Evolutionary conservation across 2,797 vertebrate genomes (phyloP), one percentile per base, ranked within the genome.

Genomic region (Glossophaga mutica): DNA sequence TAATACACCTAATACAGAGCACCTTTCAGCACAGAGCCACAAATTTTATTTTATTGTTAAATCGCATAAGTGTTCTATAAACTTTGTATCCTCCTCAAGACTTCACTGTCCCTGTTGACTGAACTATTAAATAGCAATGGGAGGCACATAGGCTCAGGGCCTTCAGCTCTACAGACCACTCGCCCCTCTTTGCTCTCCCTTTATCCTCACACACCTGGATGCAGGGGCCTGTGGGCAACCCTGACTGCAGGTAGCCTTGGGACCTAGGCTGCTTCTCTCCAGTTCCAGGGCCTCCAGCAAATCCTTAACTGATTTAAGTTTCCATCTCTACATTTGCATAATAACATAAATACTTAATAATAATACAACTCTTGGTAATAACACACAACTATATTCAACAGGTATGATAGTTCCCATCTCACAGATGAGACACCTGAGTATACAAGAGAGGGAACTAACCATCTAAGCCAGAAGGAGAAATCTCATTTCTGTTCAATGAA

Each of bases 141-240:
- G 24, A 7, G 2, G 21, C 16, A 24, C 0, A 0, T 0, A 0
- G 29, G 37, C n/a, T 65, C 76, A 1, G 11, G 10, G n/a, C 18
- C 26, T 34, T 26, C 37, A 7, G 9, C 52, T 24, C 85, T 42
- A 6, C 62, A 57, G 39, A 39, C 34, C 4, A 0, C 52, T 9
- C 21, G 12, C 11, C 22, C 29, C 2, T 1, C 6, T 16, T 42
- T 15, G 52, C 24, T 39, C 65, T 14, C 4, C 48, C 48, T 12
- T 24, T 70, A 22, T 32, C 9, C 22, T 83, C 48, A 8, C 2
- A 4, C 22, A 22, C 2, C 24, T 34, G 7, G 46, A 48, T 48
- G 46, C 46, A 48, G 46, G 9, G 32, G 3, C 10, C 14, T 19
- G 1, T 11, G 22, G 22, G 18, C 5, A 21, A 21, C 9, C 19